phyloP scores from a whole-genome alignment of 2,113 vertebrate species.

The Varanus komodoensis region DNA sequence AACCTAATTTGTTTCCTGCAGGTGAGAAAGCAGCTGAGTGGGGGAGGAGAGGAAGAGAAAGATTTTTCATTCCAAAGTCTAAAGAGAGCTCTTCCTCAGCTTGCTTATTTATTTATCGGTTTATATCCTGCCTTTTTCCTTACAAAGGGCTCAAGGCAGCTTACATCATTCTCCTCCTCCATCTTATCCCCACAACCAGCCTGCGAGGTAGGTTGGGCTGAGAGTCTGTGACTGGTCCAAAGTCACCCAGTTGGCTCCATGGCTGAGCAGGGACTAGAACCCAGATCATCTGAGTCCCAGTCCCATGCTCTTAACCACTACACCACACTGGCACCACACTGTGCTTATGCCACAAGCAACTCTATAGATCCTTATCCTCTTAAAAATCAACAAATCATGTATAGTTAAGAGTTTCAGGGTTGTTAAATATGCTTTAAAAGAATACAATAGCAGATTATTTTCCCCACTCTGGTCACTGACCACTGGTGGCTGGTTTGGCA shows the following conservation, averaged over 20 bases:
- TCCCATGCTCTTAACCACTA: too few species aligned
- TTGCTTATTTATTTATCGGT: too few species aligned
- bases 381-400: neutral
- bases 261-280: too few species aligned
- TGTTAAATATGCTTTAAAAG: neutral
- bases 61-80: neutral
- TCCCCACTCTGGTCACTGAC: neutral
- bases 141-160: too few species aligned
- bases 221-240: too few species aligned
- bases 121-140: too few species aligned
- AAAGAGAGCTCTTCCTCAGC: neutral
- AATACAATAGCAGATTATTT: neutral
- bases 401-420: neutral
- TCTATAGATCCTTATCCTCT: neutral
- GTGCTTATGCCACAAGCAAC: neutral
- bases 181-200: too few species aligned
- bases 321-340: too few species aligned
- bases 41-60: neutral
- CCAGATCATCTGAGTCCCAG: too few species aligned
- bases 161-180: too few species aligned
- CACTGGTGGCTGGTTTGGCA: neutral
- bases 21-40: neutral
- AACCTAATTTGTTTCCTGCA: neutral
- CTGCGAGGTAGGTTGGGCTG: too few species aligned
- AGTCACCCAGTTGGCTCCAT: too few species aligned